phyloP scores from a whole-genome alignment of 2,797 vertebrate species.

The Diplodus sargus region DNA sequence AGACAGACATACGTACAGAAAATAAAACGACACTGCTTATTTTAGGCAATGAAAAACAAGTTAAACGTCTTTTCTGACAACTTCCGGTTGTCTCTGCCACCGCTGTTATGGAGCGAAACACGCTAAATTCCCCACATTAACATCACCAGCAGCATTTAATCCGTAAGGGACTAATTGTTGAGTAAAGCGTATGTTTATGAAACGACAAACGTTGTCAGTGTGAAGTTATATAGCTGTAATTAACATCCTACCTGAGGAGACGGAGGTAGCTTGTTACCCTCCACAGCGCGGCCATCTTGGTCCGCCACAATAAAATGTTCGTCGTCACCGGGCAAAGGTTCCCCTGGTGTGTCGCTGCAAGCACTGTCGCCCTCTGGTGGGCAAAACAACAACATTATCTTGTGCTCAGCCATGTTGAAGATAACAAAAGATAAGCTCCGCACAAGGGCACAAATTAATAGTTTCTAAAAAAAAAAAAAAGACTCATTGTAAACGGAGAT shows the following conservation, averaged over 20 bases:
- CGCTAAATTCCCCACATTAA: rapidly evolving
- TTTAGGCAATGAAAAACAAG: neutral
- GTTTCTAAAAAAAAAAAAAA: too few species aligned
- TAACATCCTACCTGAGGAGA: conserved; percentile 74
- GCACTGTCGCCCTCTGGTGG: conserved; percentile 36
- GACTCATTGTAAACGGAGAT: too few species aligned
- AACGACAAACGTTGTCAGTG: rapidly evolving
- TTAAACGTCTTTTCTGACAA: neutral
- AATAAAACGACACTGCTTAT: neutral
- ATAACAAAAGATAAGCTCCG: neutral
- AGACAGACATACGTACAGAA: too few species aligned
- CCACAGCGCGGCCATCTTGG: conserved; percentile 79
- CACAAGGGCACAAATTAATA: neutral
- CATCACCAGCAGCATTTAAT: rapidly evolving
- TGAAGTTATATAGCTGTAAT: neutral
- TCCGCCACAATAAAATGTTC: conserved; percentile 64
- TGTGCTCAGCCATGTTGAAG: neutral
- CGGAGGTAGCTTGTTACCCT: conserved; percentile 48
- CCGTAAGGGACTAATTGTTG: rapidly evolving
- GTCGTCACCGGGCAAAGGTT: conserved; percentile 48
- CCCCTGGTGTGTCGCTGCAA: neutral
- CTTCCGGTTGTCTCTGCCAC: conserved; percentile 28
- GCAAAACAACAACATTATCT: neutral
- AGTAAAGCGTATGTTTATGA: rapidly evolving
- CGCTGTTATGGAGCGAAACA: neutral